Conservation (phyloP, 2,888 invertebrate genomes). For the Lottia gigantea region DNA sequence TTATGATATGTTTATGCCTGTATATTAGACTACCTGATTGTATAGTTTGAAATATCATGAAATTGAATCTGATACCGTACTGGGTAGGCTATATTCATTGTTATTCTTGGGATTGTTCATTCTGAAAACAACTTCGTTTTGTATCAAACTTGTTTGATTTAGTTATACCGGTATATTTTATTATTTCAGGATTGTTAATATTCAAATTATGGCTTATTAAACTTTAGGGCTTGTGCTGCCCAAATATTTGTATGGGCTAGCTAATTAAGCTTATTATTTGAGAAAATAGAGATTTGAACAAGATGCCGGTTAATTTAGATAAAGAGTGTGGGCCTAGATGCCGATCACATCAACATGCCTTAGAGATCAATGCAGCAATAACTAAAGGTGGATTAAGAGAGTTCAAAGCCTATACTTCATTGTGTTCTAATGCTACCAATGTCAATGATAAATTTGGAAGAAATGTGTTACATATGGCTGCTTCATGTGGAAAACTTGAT, state of each 20-base stretch:
- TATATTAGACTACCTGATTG: no score
- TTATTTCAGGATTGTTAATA: slow-evolving; percentile 30
- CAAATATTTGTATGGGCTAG: slow-evolving; percentile 28
- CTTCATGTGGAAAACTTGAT: slow-evolving; percentile 78
- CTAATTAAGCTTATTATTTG: not conserved
- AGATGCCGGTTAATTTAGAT: slow-evolving; percentile 42
- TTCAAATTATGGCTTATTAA: slow-evolving; percentile 40
- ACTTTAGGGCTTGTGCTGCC: slow-evolving; percentile 30
- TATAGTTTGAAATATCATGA: no score
- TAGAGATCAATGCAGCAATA: slow-evolving; percentile 61
- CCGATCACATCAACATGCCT: slow-evolving; percentile 65
- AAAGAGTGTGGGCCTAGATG: slow-evolving; percentile 62
- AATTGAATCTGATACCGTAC: no score
- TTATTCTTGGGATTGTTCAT: no score
- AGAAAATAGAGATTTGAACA: not conserved
- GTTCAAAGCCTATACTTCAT: slow-evolving; percentile 55
- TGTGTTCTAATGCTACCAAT: slow-evolving; percentile 59
- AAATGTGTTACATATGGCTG: slow-evolving; percentile 83
- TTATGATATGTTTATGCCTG: no score
- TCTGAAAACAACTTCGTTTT: no score
- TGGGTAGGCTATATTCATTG: no score
- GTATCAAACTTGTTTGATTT: no score
- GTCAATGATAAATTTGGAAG: slow-evolving; percentile 73
- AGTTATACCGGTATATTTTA: not conserved
- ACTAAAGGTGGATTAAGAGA: slow-evolving; percentile 57